Evolutionary conservation across 2,888 invertebrate genomes (phyloP), one percentile per base, ranked within the genome.

Genomic region (Chrysolina americana): DNA sequence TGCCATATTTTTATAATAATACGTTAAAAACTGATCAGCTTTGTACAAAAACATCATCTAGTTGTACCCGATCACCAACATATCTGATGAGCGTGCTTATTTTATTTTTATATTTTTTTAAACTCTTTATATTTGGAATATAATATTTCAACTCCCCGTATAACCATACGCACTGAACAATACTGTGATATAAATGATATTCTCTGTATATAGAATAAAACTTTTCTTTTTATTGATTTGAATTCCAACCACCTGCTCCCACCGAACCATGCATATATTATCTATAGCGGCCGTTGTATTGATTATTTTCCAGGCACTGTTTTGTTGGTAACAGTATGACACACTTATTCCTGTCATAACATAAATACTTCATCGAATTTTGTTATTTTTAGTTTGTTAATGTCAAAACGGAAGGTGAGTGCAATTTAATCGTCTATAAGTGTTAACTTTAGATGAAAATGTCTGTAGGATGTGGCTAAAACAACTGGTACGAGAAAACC

Each of bases 381-480:
- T 66, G 62, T 48, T 41, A 41, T 48, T 70, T 44, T 10, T 68
- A 69, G 68, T 72, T 78, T 63, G 70, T 80, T 75, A 76, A 83
- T 83, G 82, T 83, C 82, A 76, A 81, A 80, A 73, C 80, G 56
- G 76, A 83, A 82, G 81, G 83, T 82, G 76, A 79, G 81, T 74
- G 66, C 53, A 63, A 13, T 50, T 28, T 41, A 9, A 15, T 23
- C 50, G 17, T 28, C 19, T 50, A 19, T 62, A 28, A 56, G 21
- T 36, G 17, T 21, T 44, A 9, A 17, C 13, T 48, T 9, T 11
- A 11, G 59, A 9, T 62, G 8, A 56, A 63, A 13, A 11, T 62
- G 36, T 74, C 76, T 66, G 64, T 66, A 81, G 81, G 74, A 81
- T 81, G 81, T 44, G 62, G 65, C 63, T 47, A 79, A 76, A 75